Base-by-base conservation (phyloP, 1,140 invertebrate species). In the Maniola jurtina region DNA sequence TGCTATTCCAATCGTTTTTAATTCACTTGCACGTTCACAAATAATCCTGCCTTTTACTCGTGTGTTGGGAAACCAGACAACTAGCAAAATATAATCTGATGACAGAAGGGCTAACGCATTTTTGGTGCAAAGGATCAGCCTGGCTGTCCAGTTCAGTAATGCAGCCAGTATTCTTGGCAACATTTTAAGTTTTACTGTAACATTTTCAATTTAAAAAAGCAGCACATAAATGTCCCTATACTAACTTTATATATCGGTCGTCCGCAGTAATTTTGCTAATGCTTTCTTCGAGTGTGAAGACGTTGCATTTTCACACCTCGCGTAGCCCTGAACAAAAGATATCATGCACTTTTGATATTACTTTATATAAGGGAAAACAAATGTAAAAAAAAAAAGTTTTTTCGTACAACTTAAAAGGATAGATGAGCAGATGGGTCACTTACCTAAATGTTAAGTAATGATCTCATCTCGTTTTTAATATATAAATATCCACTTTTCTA, bases 311-410 rank as follows among this genome's bases (percentile, higher is more conserved):
- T 45, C 11, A 45, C 42, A 45, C 42, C 42, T 45, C 42, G 42
- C 42, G 42, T 11, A n/a, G 10, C 42, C 42, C 5, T 45, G 13
- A 45, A 45, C 42, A 45, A 45, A 3, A 45, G 42, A 11, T 45
- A n/a, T 45, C 42, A 45, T 45, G 42, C 42, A 45, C 42, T 45
- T 45, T 45, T 45, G 42, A 45, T 45, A 45, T 45, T 45, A 45
- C 42, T 45, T 45, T 45, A 45, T 45, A 8, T 45, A 45, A 11
- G 11, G 42, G 42, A 45, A 38, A 45, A 45, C 42, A 45, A 11
- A 45, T 45, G 42, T 45, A 13, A 45, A 45, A 45, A 45, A 45
- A 11, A n/a, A 45, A 45, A 45, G 11, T 45, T n/a, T n/a, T n/a
- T n/a, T 45, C 42, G 2, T 45, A 13, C 13, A 45, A 45, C 13